phyloP scores from a whole-genome alignment of 2,113 vertebrate species.

The Cariama cristata region DNA sequence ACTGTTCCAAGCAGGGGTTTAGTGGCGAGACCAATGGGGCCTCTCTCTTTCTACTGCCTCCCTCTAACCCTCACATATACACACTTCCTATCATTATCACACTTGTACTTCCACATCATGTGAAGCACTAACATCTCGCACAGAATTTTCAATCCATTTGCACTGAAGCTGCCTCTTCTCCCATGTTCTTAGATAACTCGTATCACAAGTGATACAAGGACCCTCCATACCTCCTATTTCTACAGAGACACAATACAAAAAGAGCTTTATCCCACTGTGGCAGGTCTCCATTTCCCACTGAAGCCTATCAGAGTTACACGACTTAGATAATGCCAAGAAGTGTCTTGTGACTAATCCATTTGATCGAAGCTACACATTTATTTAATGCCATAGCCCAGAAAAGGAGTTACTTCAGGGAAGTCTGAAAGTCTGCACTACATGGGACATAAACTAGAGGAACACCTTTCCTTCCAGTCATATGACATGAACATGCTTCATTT shows the following conservation, averaged over 20 bases:
- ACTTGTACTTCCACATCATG: background rate
- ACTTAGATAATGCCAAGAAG: background rate
- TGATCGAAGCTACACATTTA: background rate
- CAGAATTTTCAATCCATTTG: background rate
- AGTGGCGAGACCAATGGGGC: too few relatives aligned
- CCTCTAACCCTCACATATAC: fast-evolving
- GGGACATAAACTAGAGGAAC: fast-evolving
- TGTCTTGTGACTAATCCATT: background rate
- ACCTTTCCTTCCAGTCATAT: background rate
- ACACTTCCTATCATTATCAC: too few relatives aligned
- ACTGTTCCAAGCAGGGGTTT: background rate
- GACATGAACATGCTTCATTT: background rate
- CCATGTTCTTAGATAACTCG: background rate
- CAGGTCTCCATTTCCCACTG: background rate
- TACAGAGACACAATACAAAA: background rate
- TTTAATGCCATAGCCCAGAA: too few relatives aligned
- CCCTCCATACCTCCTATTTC: background rate
- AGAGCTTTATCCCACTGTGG: background rate
- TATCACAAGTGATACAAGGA: background rate
- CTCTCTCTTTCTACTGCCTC: background rate
- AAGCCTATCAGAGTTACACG: background rate
- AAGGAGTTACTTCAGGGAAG: background rate
- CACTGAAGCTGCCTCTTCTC: background rate
- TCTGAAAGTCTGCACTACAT: fast-evolving
- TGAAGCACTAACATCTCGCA: background rate